Base-by-base conservation (phyloP, 2,888 invertebrate species). In the Zonitis immaculata region DNA sequence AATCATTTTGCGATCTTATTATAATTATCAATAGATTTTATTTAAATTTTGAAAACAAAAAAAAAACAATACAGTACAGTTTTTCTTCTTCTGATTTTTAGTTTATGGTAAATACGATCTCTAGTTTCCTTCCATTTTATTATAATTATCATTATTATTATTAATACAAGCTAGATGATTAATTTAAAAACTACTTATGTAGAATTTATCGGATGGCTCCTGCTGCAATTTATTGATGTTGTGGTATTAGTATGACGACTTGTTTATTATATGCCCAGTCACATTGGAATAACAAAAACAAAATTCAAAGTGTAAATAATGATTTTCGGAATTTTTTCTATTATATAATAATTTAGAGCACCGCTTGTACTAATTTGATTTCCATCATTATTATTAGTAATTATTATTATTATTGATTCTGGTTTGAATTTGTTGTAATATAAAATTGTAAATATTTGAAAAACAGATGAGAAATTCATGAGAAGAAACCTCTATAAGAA, bases 401-500 rank as follows among this genome's bases (percentile, higher is more conserved):
- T n/a, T n/a, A n/a, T n/a, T n/a, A n/a, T n/a, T n/a, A n/a, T n/a
- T n/a, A n/a, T n/a, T n/a, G n/a, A n/a, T n/a, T n/a, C n/a, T n/a
- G n/a, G n/a, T n/a, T n/a, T n/a, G n/a, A n/a, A n/a, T n/a, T n/a
- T n/a, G n/a, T n/a, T 66, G 64, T 66, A 68, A 57, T 52, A 59
- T 58, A 61, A 49, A n/a, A n/a, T 49, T 65, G 61, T 65, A 61
- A 58, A 61, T 66, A 68, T 48, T 51, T 49, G 28, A 47, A 52
- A 58, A n/a, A n/a, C n/a, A n/a, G n/a, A n/a, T n/a, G 50, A 47
- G 57, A 56, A 63, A 68, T 16, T 35, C 48, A 58, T 54, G 49
- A 58, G n/a, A n/a, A 55, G 62, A 68, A 73, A 73, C 72, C 73
- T 74, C 73, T 67, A 68, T 67, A 71, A 67, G 73, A 73, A 74